Evolutionary conservation across 2,797 vertebrate genomes (phyloP), one percentile per base, ranked within the genome.

Genomic region (Allochrocebus solatus): DNA sequence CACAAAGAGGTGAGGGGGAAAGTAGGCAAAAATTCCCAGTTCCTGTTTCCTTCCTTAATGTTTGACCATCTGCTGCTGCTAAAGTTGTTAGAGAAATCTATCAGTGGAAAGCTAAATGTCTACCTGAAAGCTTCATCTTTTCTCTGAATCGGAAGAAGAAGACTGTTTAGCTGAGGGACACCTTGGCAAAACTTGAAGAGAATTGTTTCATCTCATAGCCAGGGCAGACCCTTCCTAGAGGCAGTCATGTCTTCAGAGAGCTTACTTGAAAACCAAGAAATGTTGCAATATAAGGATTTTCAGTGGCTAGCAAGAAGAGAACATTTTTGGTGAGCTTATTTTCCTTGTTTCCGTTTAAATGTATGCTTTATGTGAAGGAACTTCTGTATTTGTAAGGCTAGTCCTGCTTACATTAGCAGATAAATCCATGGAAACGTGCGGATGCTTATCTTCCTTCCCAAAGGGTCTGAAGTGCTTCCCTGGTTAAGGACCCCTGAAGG

Each of bases 231-330:
- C 33, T 33, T 84, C 41, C 74, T 78, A 48, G 33, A 93, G 33
- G 22, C 39, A 55, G 43, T 94, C 17, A 53, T 4, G 13, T 64
- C 78, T 89, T 89, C 94, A 55, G 41, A 92, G 4, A 22, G 30
- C 61, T 79, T 88, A 86, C n/a, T 94, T 82, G 46, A 85, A 96
- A 90, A 91, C 21, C n/a, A 94, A 94, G 53, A 86, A 82, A 89
- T 6, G 14, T 72, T 85, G 41, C 24, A 89, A 61, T 50, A 12
- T n/a, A 74, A 74, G 33, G 28, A 85, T 89, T 59, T 57, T 79
- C 41, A 64, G 28, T 94, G 43, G 89, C 64, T 75, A 19, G 64
- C 17, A 76, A 64, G 61, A 24, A 36, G 16, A 64, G 21, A 79
- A 90, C 5, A n/a, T 53, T 84, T 95, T 85, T 33, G n/a, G n/a